phyloP scores from a whole-genome alignment of 2,113 vertebrate species.

The Gadus chalcogrammus region DNA sequence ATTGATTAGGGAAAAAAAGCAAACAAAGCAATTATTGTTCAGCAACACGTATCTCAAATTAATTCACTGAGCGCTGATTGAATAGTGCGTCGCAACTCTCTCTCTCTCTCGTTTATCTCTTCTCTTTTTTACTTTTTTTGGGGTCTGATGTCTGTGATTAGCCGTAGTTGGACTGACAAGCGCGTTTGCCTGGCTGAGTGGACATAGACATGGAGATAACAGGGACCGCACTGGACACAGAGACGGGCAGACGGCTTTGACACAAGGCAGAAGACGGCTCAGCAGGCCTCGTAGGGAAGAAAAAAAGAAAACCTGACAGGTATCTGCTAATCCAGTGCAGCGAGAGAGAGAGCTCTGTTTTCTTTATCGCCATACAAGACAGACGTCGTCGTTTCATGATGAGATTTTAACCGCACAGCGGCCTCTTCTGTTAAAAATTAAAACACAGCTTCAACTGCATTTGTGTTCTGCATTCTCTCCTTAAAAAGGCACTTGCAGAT shows the following conservation, averaged over 20 bases:
- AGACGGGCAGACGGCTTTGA: constrained; percentile 68
- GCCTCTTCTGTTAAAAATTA: no score
- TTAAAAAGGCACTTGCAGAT: no score
- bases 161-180: not conserved
- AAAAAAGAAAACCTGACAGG: no score
- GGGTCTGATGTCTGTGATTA: not conserved
- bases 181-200: constrained; percentile 38
- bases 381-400: no score
- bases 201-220: constrained; percentile 64
- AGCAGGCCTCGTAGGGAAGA: not conserved
- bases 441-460: no score
- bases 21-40: no score
- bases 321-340: no score
- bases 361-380: no score
- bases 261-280: constrained; percentile 51
- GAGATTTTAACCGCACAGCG: no score
- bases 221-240: constrained; percentile 64
- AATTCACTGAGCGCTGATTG: not conserved
- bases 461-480: no score
- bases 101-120: constrained; percentile 35
- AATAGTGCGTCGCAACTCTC: constrained; percentile 24
- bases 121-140: not conserved
- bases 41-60: not conserved
- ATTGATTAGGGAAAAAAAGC: no score
- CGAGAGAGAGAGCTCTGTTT: no score